Evolutionary conservation across 2,797 vertebrate genomes (phyloP), one percentile per base, ranked within the genome.

Genomic region (Alca torda): DNA sequence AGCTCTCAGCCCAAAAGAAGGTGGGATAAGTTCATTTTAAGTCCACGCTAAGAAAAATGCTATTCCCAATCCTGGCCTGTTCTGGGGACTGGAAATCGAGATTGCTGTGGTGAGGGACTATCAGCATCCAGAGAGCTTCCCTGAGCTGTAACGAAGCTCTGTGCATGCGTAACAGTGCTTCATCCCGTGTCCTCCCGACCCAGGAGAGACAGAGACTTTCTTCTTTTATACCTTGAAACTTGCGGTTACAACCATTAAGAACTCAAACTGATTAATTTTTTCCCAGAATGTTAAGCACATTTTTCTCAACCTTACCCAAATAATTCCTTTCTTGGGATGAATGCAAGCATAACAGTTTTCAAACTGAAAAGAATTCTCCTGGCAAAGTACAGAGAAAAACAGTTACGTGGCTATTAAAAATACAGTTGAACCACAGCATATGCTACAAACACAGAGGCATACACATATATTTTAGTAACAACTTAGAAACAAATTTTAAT

Each of bases 281-380:
- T 75, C 50, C 81, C 53, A 88, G 51, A 90, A 91, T 20, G 33
- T 81, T 81, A 84, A 90, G 64, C 33, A 41, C 57, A 30, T 94
- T 94, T 93, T 93, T 90, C 76, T 81, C 54, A 75, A 51, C 65
- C 59, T 83, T 91, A 89, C 82, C 54, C 39, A 84, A 95, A 72
- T 84, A 93, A 94, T 84, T 84, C 83, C 48, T 92, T 95, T 75
- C 68, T 89, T 83, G 89, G 73, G 91, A 93, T 89, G 92, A 90
- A 95, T 67, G 69, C 79, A 94, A 96, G 84, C 57, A 31, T 37
- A 91, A 95, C 87, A 87, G 89, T 93, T 92, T 96, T 95, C 91
- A 93, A 95, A 95, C 82, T 91, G 76, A 80, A 93, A 95, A 91
- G 72, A 93, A 94, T 75, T 94, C 72, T 94, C 91, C 92, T 97